A percentile compares a stretch with the other conserved stretches of the same genome.
These are phyloP conservation scores for Pterophyllum scalare DNA, from an alignment of 2,113 vertebrate genomes.

Conservation along the genomic window DNA sequence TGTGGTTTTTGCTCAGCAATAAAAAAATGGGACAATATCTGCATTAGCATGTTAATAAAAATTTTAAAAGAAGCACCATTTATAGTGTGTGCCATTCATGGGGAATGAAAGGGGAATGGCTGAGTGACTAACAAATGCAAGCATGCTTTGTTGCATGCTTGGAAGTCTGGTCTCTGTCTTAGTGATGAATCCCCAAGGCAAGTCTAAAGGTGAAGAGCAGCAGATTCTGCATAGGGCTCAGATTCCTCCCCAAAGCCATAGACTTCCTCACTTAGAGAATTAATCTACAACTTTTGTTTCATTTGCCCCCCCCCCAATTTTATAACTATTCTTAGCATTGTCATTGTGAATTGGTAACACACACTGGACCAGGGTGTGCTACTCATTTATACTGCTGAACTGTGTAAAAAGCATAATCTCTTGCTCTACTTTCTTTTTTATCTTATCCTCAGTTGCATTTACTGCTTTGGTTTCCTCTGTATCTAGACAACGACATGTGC, in stretches of 20 bases:
- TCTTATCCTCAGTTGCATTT: neutral
- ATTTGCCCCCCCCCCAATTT: no score
- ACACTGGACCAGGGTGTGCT: neutral
- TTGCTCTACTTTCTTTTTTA: neutral
- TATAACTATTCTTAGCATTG: neutral
- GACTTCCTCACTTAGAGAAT: constrained; percentile 10
- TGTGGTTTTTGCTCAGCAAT: neutral
- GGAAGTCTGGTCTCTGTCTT: constrained; percentile 9
- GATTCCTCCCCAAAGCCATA: constrained; percentile 24
- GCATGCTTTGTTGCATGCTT: constrained; percentile 35
- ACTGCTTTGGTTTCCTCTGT: neutral
- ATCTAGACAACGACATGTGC: neutral
- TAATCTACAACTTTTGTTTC: neutral
- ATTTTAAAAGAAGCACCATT: neutral
- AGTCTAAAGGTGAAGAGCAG: constrained; percentile 15
- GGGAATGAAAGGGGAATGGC: neutral
- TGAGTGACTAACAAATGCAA: constrained; percentile 21
- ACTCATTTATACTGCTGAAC: neutral
- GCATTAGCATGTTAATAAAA: neutral
- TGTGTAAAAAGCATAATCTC: neutral
- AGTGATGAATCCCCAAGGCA: constrained; percentile 18
- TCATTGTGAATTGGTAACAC: neutral
- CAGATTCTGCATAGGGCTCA: constrained; percentile 25
- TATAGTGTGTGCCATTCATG: neutral
- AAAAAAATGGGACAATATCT: neutral